These are phyloP conservation scores for Crocodylus rhombifer DNA, from an alignment of 2,797 vertebrate species.

Conservation along the genomic window DNA sequence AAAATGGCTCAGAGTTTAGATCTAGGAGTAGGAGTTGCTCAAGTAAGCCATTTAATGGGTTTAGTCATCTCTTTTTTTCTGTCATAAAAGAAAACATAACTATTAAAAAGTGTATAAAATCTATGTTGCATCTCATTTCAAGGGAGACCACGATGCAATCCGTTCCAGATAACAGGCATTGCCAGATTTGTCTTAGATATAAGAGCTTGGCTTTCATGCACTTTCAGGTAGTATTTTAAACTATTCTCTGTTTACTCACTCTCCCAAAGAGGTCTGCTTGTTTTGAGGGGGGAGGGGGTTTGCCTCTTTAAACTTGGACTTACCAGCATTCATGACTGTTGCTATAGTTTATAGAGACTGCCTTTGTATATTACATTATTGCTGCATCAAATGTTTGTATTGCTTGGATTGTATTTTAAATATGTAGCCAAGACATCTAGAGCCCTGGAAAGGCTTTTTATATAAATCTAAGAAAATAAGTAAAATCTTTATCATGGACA, in stretches of 20 bases:
- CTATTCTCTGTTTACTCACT: not conserved
- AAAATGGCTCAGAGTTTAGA: slow-evolving; percentile 14
- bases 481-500: not conserved
- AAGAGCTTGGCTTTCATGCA: not conserved
- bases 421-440: not conserved
- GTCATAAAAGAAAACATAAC: not conserved
- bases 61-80: not conserved
- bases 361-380: fast-evolving
- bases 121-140: not conserved
- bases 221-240: not conserved
- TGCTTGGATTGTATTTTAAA: not conserved
- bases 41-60: slow-evolving; percentile 23
- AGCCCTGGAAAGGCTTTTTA: not conserved
- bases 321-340: not conserved
- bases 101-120: not conserved
- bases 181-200: not conserved
- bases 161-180: not conserved
- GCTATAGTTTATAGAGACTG: not conserved
- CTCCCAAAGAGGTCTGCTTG: fast-evolving
- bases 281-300: not conserved
- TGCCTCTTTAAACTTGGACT: not conserved
- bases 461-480: not conserved
- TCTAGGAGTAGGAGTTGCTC: slow-evolving; percentile 20
- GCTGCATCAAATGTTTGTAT: not conserved
- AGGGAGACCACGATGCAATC: not conserved